Evolutionary conservation across 1,140 invertebrate species (phyloP), one percentile per base, ranked within the genome.

Genomic region (Himalopsyche phryganea): DNA sequence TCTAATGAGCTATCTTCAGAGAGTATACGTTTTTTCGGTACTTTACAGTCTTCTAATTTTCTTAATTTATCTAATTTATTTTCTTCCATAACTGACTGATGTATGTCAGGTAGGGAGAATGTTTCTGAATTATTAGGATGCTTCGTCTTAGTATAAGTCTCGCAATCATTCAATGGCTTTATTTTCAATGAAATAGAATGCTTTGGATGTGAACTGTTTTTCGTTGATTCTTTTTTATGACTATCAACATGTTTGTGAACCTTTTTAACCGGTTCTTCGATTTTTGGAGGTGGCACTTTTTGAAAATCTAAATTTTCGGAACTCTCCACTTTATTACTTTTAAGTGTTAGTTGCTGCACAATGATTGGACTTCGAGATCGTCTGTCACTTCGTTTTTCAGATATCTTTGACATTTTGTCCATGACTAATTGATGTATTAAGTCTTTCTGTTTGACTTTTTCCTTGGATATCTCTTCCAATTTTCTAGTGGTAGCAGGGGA

Each of bases 371-470:
- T 65, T 9, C 62, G 54, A 13, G 58, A 65, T 51, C 54, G 35
- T 54, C 58, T 60, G 58, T 74, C 71, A 11, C 72, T 54, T 36
- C 74, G 83, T 62, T 80, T 84, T 65, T 85, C 83, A 1, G 81
- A 77, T 60, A 85, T 83, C 10, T 83, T 81, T 60, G 84, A 81
- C 42, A 90, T 77, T 68, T 88, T 88, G 48, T 87, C 87, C 83
- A 91, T 87, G 19, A 91, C 81, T 68, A 91, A 77, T 69, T 90
- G 86, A 65, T 89, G 85, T 57, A 88, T 85, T 2, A 88, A 69
- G 69, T 83, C 83, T 66, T 86, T 86, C 66, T 88, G 84, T 69
- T 86, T 85, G 4, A 78, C 80, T 41, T 86, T 77, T 66, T 88
- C 83, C 66, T 81, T 80, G 6, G 80, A 82, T 9, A 87, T 78